A percentile compares a stretch with the other conserved stretches of the same genome.
These are phyloP conservation scores for Papilio demoleus DNA, from an alignment of 2,888 invertebrate genomes.

Conservation along the genomic window DNA sequence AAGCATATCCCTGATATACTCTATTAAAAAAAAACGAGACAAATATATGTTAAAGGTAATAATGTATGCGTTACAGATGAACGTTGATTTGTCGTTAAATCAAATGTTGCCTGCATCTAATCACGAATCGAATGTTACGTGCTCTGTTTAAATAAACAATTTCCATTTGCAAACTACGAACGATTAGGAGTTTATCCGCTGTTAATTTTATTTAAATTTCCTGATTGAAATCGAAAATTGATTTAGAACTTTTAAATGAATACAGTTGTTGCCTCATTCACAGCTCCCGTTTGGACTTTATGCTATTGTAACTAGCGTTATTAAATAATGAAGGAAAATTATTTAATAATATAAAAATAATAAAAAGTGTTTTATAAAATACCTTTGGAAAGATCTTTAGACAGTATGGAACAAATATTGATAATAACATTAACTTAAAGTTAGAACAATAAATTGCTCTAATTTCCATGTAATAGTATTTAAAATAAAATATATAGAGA, in stretches of 20 bases:
- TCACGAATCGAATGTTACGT: conserved; percentile 15
- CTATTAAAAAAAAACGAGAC: not conserved
- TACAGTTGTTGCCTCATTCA: not conserved
- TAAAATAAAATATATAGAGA: too few relatives aligned
- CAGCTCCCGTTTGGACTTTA: not conserved
- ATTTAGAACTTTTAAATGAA: conserved; percentile 9
- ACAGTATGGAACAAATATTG: too few relatives aligned
- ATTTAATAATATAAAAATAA: too few relatives aligned
- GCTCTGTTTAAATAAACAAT: conserved; percentile 21
- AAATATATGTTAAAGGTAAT: not conserved
- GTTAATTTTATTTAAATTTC: conserved; percentile 17
- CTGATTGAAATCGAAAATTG: not conserved
- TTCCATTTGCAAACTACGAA: conserved; percentile 11
- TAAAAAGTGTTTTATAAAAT: too few relatives aligned
- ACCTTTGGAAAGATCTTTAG: too few relatives aligned
- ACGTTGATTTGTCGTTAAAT: conserved; percentile 19
- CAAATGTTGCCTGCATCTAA: conserved; percentile 38
- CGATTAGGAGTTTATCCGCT: conserved; percentile 21
- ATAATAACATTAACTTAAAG: too few relatives aligned
- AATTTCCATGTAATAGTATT: too few relatives aligned
- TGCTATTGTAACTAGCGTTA: not conserved
- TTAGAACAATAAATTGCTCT: too few relatives aligned
- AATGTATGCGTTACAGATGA: conserved; percentile 12
- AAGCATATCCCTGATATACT: not conserved
- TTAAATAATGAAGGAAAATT: too few relatives aligned